Evolutionary conservation across 2,113 vertebrate genomes (phyloP), one percentile per base, ranked within the genome.

Genomic region (Marcusenius ussheri): DNA sequence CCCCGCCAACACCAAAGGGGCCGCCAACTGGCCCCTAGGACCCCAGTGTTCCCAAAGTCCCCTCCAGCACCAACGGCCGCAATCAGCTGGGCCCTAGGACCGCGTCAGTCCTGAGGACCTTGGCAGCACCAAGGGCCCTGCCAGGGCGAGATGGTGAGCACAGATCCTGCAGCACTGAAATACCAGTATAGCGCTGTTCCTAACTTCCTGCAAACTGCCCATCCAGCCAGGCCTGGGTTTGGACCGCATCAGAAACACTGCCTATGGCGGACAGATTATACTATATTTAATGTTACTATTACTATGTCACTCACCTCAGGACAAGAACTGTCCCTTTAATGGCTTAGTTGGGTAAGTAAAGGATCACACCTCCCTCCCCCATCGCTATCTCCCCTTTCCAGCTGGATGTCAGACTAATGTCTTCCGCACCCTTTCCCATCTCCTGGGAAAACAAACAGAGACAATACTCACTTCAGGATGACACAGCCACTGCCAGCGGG

Each of bases 401-500:
- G 21, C 62, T 83, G 4, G 46, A 46, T 53, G 21, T 27, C 84
- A 88, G 51, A 70, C 56, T 56, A 45, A 42, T 47, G 80, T 51
- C 56, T 49, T 35, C 39, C 10, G 45, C 53, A 35, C 62, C 21
- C 39, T 46, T 56, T 31, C 24, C 56, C 45, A 45, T 47, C 53
- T 86, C 51, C 83, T 50, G 84, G 58, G 39, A 87, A 87, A 35
- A 80, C 35, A 80, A 39, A 66, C 17, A 80, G 39, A 56, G 46
- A 80, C 24, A 53, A 74, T 49, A 96, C 98, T 94, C 96, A 99
- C 98, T 99, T 99, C 1, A 99, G 95, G 93, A 96, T 94, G 49
- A 99, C 95, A 92, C 98, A 99, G 91, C 98, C 98, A 0, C 96
- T 96, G 27, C 98, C 97, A 0, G 95, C n/a, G 5, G 97, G 93